Evolutionary conservation across 2,888 invertebrate genomes (phyloP).

Genomic region (Drosophila testacea): DNA sequence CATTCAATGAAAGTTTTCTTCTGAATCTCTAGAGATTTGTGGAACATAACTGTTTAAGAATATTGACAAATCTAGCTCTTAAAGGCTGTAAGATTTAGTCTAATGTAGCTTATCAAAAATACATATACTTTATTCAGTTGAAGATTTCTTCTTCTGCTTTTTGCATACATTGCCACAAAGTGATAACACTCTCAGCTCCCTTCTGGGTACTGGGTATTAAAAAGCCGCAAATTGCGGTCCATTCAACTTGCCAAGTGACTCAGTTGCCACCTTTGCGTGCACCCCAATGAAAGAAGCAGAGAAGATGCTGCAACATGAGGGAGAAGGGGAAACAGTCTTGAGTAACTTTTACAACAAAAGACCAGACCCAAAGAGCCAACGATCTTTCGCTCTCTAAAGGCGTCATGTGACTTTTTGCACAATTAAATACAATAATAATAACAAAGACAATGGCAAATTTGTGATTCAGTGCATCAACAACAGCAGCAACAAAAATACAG

Average conservation of each 20-base stretch:
- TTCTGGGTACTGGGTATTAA: neutral
- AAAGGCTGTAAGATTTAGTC: neutral
- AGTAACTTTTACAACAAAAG: constrained; percentile 35
- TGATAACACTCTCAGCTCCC: neutral
- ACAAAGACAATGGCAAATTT: constrained; percentile 27
- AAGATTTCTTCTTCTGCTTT: neutral
- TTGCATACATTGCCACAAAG: neutral
- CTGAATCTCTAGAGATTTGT: too few relatives aligned
- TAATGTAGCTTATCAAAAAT: neutral
- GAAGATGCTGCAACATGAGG: constrained; percentile 9
- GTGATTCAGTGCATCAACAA: constrained; percentile 15
- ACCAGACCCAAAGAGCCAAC: constrained; percentile 15
- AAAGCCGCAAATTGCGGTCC: constrained; percentile 27
- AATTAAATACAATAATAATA: constrained; percentile 41
- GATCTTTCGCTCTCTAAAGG: constrained; percentile 21
- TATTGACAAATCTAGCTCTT: neutral
- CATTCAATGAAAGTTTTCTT: too few relatives aligned
- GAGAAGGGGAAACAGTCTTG: constrained; percentile 27
- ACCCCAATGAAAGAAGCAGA: constrained; percentile 14
- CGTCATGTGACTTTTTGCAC: constrained; percentile 52
- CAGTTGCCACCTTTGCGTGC: constrained; percentile 53
- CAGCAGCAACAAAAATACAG: neutral
- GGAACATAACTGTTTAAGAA: too few relatives aligned
- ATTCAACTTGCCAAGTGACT: constrained; percentile 52
- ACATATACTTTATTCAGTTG: neutral